Evolutionary conservation across 2,888 invertebrate genomes (phyloP).

Genomic region (Leptopilina drosophilae): DNA sequence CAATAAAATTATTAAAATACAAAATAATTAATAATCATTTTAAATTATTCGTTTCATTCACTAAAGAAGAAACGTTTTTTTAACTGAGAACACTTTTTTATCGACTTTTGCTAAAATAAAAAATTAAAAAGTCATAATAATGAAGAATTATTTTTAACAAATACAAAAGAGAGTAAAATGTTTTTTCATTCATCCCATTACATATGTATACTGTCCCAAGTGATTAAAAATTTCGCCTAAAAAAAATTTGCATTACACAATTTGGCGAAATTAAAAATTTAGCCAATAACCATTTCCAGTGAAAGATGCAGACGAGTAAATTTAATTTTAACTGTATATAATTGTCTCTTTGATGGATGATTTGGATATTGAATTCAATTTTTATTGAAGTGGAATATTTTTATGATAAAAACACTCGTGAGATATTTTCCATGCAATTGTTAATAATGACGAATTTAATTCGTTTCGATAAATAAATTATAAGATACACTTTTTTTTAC

Average conservation of each 20-base stretch:
- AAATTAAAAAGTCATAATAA: no score
- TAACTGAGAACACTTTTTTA: no score
- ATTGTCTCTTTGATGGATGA: not conserved
- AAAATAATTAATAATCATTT: no score
- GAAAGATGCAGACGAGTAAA: not conserved
- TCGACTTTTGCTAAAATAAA: no score
- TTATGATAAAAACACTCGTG: not conserved
- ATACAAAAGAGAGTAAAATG: no score
- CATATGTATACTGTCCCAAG: not conserved
- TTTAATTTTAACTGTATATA: not conserved
- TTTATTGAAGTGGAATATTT: not conserved
- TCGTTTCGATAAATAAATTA: not conserved
- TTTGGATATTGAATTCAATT: not conserved
- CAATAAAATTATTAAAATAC: no score
- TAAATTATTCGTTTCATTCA: no score
- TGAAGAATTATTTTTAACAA: no score
- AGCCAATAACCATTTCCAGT: not conserved
- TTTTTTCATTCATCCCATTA: no score
- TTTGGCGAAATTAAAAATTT: slow-evolving; percentile 18
- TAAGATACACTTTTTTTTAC: not conserved
- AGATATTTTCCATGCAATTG: not conserved
- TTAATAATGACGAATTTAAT: no score
- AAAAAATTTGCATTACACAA: not conserved
- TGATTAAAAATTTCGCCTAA: not conserved
- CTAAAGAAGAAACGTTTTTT: no score